Evolutionary conservation across 2,888 invertebrate species (phyloP), one percentile per base, ranked within the genome.

Genomic region (Heliconius ismenius): DNA sequence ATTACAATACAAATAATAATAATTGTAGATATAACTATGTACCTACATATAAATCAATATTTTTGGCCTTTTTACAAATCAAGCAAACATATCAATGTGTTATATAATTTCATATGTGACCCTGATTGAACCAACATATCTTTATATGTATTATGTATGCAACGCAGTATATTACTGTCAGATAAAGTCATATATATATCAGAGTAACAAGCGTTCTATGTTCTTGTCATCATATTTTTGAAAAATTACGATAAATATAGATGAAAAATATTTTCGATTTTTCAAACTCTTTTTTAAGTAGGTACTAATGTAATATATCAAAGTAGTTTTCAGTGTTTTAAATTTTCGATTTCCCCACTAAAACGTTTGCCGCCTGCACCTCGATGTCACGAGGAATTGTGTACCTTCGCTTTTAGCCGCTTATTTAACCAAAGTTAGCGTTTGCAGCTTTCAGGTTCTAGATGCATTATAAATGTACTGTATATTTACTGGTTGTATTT

Each of bases 351-450:
- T 43, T 62, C 24, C 15, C 36, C 6, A 43, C n/a, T 73, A 39
- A 73, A 73, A 39, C 11, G 10, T 26, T 18, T 39, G 18, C 18
- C 72, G 1, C 21, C 21, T 26, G 39, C 26, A 73, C 11, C 28
- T 43, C 7, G 60, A n/a, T 72, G 60, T 72, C 26, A 62, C 72
- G 13, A 24, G 68, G 32, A 72, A n/a, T 32, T 24, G 18, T 26
- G 11, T 73, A n/a, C 26, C 39, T 24, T 18, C 24, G 62, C 73
- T 62, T 73, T 62, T 62, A 60, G 26, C 39, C 58, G 32, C 36
- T 54, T 74, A 70, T 74, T 74, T 77, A 64, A 39, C 49, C 28
- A 26, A 4, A 63, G 24, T 60, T 67, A 72, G 49, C 72, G 65
- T 72, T 75, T 74, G 60, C 39, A 49, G 24, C 21, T 60, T 32